Evolutionary conservation across 2,113 vertebrate genomes (phyloP).

Genomic region (Thryonomys swinderianus): DNA sequence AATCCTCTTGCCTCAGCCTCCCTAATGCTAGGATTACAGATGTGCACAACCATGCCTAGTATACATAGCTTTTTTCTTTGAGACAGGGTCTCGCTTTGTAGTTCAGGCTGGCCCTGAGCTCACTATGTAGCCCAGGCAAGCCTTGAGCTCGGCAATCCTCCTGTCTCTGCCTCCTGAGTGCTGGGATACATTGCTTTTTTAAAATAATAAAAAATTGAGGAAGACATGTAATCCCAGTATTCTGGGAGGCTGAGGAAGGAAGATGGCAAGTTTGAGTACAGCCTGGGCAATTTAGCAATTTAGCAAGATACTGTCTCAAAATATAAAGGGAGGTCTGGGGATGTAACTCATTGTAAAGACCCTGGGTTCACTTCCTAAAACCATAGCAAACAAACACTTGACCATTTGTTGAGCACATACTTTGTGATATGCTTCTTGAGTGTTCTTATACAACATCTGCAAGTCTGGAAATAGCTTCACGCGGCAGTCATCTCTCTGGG

Average conservation of each 20-base stretch:
- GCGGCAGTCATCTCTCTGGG: neutral
- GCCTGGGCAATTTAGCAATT: no score
- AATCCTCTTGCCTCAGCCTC: no score
- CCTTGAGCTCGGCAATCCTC: neutral
- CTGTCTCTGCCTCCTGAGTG: neutral
- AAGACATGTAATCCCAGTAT: no score
- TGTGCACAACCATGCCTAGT: no score
- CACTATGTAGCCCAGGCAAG: neutral
- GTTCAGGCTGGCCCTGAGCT: neutral
- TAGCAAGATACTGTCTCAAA: no score
- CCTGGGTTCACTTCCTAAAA: no score
- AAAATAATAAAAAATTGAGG: neutral
- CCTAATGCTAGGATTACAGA: no score
- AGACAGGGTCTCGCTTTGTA: neutral
- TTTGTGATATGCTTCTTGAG: neutral
- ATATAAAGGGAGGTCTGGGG: no score
- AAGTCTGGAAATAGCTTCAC: neutral
- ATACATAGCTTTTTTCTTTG: neutral
- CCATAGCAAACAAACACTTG: neutral
- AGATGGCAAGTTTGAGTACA: no score
- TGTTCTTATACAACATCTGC: neutral
- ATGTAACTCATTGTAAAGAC: no score
- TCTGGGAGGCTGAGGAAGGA: no score
- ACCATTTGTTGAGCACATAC: neutral
- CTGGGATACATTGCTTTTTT: neutral